These are phyloP conservation scores for Thecophora atra DNA, from an alignment of 2,888 invertebrate species.

Conservation along the genomic window DNA sequence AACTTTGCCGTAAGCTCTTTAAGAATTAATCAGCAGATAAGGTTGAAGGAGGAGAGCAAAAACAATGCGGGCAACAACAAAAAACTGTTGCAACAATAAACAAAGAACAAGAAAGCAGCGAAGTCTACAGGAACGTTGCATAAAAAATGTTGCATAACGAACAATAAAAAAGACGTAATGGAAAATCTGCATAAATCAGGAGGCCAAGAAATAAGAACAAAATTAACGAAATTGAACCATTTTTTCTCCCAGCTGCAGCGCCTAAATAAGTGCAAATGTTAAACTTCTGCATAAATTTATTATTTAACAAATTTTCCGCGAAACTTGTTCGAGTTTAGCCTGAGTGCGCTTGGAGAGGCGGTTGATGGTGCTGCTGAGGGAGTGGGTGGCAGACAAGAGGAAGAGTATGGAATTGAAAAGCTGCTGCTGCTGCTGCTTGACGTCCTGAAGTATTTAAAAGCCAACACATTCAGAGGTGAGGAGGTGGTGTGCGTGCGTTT, in stretches of 20 bases:
- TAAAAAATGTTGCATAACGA: background rate
- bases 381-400: background rate
- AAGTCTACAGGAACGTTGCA: too few species aligned
- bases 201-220: too few species aligned
- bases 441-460: background rate
- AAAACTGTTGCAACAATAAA: background rate
- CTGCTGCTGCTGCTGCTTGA: too few species aligned
- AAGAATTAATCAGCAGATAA: background rate
- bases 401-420: background rate
- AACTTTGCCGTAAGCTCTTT: slow-evolving; percentile 2
- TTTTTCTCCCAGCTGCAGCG: background rate
- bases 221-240: background rate
- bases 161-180: background rate
- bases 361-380: background rate
- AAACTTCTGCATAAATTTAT: slow-evolving; percentile 32
- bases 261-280: slow-evolving; percentile 22
- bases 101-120: background rate
- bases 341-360: background rate
- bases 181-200: slow-evolving; percentile 19
- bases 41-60: background rate
- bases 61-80: background rate
- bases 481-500: background rate
- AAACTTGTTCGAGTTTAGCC: slow-evolving; percentile 17
- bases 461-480: background rate
- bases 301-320: slow-evolving; percentile 29